Evolutionary conservation across 2,888 invertebrate species (phyloP).

Genomic region (Alloplasta piceator): DNA sequence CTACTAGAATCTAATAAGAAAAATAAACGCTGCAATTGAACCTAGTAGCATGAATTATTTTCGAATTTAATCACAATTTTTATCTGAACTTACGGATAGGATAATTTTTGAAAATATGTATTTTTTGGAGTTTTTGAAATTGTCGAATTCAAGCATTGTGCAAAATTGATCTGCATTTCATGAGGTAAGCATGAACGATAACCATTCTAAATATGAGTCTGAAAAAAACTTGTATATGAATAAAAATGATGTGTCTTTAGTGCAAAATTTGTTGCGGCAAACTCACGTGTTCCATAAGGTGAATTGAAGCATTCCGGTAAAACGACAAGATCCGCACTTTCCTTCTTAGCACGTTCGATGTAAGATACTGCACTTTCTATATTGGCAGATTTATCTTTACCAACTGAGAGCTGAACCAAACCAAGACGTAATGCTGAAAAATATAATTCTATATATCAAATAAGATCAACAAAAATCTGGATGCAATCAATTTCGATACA

Average conservation of each 20-base stretch:
- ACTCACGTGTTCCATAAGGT: conserved; percentile 93
- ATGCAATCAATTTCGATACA: not conserved
- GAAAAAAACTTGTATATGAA: not conserved
- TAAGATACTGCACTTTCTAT: conserved; percentile 88
- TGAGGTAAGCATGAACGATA: too few species aligned
- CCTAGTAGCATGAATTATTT: too few species aligned
- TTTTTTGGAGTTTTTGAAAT: too few species aligned
- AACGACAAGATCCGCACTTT: conserved; percentile 87
- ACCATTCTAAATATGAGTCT: not conserved
- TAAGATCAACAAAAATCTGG: conserved; percentile 19
- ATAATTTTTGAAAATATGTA: too few species aligned
- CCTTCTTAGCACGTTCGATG: conserved; percentile 88
- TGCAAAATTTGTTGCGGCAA: conserved; percentile 14
- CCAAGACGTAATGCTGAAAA: conserved; percentile 88
- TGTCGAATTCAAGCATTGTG: too few species aligned
- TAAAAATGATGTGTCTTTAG: not conserved
- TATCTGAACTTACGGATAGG: too few species aligned
- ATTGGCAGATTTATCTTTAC: conserved; percentile 90
- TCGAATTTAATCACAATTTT: not conserved
- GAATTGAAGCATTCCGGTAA: conserved; percentile 97
- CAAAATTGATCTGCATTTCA: too few species aligned
- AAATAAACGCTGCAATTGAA: too few species aligned
- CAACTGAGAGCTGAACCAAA: conserved; percentile 92
- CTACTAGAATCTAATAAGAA: too few species aligned
- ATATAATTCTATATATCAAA: not conserved